These are phyloP conservation scores for Caracal caracal DNA, from an alignment of 2,113 vertebrate species.

Conservation along the genomic window DNA sequence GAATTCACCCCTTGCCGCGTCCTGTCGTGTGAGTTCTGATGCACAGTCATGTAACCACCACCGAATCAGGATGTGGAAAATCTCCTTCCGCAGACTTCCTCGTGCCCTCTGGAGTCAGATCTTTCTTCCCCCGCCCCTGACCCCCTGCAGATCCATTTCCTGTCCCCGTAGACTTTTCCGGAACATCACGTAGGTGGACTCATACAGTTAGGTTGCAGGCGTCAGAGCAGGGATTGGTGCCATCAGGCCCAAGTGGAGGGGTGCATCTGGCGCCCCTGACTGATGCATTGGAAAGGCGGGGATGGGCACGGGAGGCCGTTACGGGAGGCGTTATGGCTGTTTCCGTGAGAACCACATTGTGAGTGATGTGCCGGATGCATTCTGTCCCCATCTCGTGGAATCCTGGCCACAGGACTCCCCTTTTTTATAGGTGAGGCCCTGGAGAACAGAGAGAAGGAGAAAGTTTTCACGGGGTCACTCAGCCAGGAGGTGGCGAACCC, in stretches of 20 bases:
- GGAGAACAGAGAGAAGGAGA: not conserved
- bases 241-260: accelerated
- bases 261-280: not conserved
- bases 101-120: too few species aligned
- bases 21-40: not conserved
- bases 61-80: not conserved
- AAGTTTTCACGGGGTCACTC: not conserved
- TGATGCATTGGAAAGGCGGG: not conserved
- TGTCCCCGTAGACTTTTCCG: not conserved
- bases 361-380: accelerated
- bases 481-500: not conserved
- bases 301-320: not conserved
- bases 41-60: not conserved
- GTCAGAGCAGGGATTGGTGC: not conserved
- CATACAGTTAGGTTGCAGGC: not conserved
- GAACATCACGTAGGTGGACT: not conserved
- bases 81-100: not conserved
- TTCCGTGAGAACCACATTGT: not conserved
- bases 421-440: not conserved
- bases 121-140: not conserved
- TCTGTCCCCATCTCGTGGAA: accelerated
- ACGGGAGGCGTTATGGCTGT: not conserved
- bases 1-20: too few species aligned
- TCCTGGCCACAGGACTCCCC: not conserved
- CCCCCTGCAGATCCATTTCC: not conserved